phyloP scores from a whole-genome alignment of 2,113 vertebrate genomes.

The Dicerorhinus sumatrensis region DNA sequence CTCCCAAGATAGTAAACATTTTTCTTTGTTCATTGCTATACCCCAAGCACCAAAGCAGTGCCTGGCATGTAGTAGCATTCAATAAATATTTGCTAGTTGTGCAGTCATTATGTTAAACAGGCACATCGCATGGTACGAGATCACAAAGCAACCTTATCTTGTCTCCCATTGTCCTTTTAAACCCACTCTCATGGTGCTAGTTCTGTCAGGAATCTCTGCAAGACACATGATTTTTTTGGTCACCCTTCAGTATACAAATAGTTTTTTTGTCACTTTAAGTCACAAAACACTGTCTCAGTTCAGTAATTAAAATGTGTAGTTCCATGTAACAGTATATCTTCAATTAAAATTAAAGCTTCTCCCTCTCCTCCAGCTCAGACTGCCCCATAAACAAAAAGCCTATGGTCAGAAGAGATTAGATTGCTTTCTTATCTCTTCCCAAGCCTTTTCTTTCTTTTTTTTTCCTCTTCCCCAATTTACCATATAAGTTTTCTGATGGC shows the following conservation, averaged over 20 bases:
- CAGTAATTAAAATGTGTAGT: neutral
- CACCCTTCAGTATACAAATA: neutral
- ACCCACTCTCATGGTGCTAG: neutral
- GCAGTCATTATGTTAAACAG: neutral
- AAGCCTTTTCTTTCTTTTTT: neutral
- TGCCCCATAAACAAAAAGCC: neutral
- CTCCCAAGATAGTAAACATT: neutral
- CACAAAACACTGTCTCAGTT: neutral
- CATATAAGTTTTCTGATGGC: neutral
- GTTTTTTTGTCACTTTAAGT: neutral
- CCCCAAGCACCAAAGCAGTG: neutral
- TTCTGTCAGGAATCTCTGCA: neutral
- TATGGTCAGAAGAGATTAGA: neutral
- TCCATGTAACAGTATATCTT: neutral
- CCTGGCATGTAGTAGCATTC: neutral
- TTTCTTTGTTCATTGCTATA: neutral
- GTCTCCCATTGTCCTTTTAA: neutral
- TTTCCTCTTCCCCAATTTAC: neutral
- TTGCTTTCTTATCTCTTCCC: neutral
- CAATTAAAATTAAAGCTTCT: neutral
- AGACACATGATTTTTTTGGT: neutral
- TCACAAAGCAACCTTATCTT: neutral
- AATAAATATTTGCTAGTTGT: neutral
- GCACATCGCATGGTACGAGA: neutral
- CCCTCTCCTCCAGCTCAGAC: neutral